phyloP scores from a whole-genome alignment of 1,140 invertebrate species.

The Rhopalosiphum padi region DNA sequence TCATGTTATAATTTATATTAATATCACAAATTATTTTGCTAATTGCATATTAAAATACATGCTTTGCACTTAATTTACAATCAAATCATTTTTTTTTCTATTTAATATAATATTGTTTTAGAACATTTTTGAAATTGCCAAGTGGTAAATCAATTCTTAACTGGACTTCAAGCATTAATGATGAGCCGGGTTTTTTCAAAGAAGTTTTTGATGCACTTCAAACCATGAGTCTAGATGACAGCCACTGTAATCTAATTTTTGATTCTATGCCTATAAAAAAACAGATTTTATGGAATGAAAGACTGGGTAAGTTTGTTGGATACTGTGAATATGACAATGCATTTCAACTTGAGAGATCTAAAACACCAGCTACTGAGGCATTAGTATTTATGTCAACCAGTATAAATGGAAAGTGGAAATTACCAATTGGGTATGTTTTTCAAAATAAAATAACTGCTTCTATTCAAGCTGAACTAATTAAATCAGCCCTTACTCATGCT shows the following conservation, averaged over 20 bases:
- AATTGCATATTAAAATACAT: too few relatives aligned
- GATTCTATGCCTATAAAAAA: background rate
- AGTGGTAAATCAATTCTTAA: background rate
- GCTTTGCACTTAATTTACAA: too few relatives aligned
- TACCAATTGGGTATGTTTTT: constrained; percentile 9
- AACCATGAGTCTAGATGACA: background rate
- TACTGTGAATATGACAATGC: background rate
- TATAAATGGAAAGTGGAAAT: background rate
- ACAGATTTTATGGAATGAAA: background rate
- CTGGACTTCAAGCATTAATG: background rate
- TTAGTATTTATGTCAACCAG: background rate
- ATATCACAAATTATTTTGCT: background rate
- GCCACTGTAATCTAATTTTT: background rate
- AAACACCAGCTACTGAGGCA: background rate
- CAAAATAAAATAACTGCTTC: background rate
- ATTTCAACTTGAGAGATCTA: background rate
- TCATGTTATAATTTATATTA: background rate
- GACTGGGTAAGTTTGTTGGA: background rate
- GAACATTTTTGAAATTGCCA: background rate
- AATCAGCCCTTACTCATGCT: background rate
- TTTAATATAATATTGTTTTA: background rate
- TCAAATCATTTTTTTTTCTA: background rate
- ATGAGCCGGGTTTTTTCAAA: background rate
- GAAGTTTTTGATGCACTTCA: background rate
- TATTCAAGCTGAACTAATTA: background rate